phyloP scores from a whole-genome alignment of 2,113 vertebrate species.

The Pyxicephalus adspersus region DNA sequence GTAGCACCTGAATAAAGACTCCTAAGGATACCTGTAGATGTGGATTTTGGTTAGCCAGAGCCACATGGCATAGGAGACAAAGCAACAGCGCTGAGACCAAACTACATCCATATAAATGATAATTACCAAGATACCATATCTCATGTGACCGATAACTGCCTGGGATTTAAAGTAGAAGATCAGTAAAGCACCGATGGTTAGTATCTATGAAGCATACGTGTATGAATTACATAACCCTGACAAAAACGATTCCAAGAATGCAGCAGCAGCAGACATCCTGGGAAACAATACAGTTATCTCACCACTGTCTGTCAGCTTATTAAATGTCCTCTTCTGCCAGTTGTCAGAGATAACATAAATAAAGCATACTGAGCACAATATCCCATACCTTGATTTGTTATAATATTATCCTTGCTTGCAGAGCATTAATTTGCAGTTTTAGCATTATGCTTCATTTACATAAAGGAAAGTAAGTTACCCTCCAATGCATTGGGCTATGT shows the following conservation, averaged over 20 bases:
- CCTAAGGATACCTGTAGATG: too few species aligned
- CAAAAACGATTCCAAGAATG: slow-evolving; percentile 25
- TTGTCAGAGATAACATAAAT: slow-evolving; percentile 25
- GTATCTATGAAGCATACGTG: slow-evolving; percentile 2
- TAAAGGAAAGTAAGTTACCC: not conserved
- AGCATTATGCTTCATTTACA: not conserved
- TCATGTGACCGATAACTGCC: too few species aligned
- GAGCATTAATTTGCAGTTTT: not conserved
- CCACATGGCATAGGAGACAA: too few species aligned
- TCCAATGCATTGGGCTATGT: too few species aligned
- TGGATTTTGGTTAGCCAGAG: too few species aligned
- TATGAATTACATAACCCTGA: slow-evolving; percentile 26
- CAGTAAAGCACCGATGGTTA: not conserved
- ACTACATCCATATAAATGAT: too few species aligned
- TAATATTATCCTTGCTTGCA: not conserved
- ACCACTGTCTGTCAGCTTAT: slow-evolving; percentile 11
- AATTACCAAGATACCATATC: too few species aligned
- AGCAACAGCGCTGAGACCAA: too few species aligned
- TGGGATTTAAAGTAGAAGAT: too few species aligned
- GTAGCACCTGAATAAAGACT: too few species aligned
- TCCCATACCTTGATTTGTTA: not conserved
- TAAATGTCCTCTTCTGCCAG: slow-evolving; percentile 7
- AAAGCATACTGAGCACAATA: not conserved
- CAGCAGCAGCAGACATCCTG: slow-evolving; percentile 7
- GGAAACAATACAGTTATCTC: slow-evolving; percentile 26